Percentiles rank a stretch among this genome's conserved stretches.
These are phyloP conservation scores for Thumatha senex DNA, from an alignment of 2,888 invertebrate genomes.

Conservation along the genomic window DNA sequence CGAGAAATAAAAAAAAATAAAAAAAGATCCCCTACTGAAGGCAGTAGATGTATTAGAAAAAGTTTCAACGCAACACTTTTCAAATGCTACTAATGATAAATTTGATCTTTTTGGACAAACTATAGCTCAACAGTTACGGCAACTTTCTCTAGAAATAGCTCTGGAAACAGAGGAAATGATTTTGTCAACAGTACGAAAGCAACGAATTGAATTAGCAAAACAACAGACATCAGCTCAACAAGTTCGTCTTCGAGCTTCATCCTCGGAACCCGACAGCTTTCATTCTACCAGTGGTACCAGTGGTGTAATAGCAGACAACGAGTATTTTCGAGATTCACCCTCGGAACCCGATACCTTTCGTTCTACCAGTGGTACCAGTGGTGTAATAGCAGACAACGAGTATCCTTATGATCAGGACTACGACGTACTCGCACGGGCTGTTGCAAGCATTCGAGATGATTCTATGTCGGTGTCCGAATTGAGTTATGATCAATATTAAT, in stretches of 20 bases:
- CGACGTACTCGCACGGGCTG: not conserved
- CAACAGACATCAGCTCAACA: not conserved
- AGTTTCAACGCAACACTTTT: not conserved
- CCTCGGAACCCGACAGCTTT: not conserved
- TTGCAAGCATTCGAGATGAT: not conserved
- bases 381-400: too few species aligned
- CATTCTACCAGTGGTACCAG: not conserved
- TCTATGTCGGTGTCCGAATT: too few species aligned
- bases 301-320: too few species aligned
- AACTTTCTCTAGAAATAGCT: not conserved
- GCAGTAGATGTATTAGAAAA: not conserved
- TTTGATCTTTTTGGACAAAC: not conserved
- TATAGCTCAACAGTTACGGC: not conserved
- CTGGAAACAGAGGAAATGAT: not conserved
- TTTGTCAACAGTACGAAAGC: not conserved
- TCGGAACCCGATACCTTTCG: not conserved
- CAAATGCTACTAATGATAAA: not conserved
- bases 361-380: not conserved
- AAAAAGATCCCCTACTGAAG: not conserved
- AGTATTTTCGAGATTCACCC: not conserved
- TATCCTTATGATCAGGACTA: not conserved
- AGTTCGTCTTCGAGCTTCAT: too few species aligned
- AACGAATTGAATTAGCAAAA: not conserved
- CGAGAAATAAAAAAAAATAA: not conserved
- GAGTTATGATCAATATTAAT: too few species aligned